Evolutionary conservation across 2,113 vertebrate species (phyloP).

Genomic region (Oryctolagus cuniculus): DNA sequence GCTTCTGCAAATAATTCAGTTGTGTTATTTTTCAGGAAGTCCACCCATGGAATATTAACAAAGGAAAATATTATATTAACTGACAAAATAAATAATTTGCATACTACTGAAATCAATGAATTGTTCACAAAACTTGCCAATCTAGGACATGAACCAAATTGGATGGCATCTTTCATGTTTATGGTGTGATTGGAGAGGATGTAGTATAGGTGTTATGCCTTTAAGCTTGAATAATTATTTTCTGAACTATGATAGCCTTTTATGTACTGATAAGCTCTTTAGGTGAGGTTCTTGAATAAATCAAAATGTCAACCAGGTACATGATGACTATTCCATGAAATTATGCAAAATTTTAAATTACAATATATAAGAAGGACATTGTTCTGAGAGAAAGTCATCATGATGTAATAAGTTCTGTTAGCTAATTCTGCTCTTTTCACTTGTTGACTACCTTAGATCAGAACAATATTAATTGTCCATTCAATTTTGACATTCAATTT

Average conservation of each 20-base stretch:
- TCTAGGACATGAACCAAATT: background rate
- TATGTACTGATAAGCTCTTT: background rate
- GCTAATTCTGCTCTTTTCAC: background rate
- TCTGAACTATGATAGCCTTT: background rate
- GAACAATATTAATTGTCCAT: background rate
- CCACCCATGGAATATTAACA: background rate
- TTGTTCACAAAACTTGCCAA: background rate
- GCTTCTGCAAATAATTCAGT: background rate
- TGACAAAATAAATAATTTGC: background rate
- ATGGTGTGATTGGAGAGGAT: background rate
- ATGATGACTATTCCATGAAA: constrained; percentile 3
- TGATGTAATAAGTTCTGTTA: background rate
- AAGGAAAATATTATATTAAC: background rate
- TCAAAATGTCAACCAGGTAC: background rate
- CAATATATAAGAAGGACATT: background rate
- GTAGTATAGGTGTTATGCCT: background rate
- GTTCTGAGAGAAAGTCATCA: background rate
- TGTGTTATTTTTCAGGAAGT: background rate
- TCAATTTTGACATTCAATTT: background rate
- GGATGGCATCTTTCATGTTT: background rate
- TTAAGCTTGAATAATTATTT: constrained; percentile 22
- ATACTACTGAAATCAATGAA: background rate
- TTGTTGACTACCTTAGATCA: background rate
- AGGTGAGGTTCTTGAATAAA: constrained; percentile 2
- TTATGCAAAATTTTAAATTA: background rate